Conservation (phyloP, 2,797 vertebrate species). For the Sebastes nivosus region DNA sequence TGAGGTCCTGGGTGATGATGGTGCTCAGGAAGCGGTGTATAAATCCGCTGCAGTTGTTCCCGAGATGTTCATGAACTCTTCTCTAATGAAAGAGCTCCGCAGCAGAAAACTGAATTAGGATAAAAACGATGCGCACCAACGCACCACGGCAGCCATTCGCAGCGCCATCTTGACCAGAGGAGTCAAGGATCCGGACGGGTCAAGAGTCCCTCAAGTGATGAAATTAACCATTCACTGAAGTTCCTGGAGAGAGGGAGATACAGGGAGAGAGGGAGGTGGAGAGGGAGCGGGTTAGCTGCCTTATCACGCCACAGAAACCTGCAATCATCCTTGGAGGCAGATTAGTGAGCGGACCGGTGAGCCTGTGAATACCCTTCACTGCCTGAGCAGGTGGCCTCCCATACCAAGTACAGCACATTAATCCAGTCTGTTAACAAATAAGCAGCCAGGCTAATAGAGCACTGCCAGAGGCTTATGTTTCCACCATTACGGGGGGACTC, state of each 20-base stretch:
- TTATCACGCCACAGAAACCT: conserved; percentile 67
- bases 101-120: not conserved
- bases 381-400: conserved; percentile 72
- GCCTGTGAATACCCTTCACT: conserved; percentile 63
- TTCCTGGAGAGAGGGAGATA: conserved; percentile 40
- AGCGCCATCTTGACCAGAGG: not conserved
- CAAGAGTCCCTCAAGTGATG: conserved; percentile 57
- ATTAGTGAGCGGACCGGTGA: conserved; percentile 70
- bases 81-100: not conserved
- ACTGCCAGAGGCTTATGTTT: conserved; percentile 69
- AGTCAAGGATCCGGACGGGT: conserved; percentile 43
- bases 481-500: conserved; percentile 54
- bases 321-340: conserved; percentile 69
- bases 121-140: not conserved
- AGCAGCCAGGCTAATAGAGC: conserved; percentile 72
- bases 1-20: too few relatives aligned
- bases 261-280: not conserved
- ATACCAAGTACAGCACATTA: conserved; percentile 74
- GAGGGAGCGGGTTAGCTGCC: conserved; percentile 4
- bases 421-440: conserved; percentile 78
- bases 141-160: not conserved
- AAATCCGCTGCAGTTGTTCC: not conserved
- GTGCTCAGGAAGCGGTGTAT: too few relatives aligned
- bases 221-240: conserved; percentile 67
- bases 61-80: not conserved